Conservation (phyloP, 2,113 vertebrate genomes). For the Amazona guildingii region DNA sequence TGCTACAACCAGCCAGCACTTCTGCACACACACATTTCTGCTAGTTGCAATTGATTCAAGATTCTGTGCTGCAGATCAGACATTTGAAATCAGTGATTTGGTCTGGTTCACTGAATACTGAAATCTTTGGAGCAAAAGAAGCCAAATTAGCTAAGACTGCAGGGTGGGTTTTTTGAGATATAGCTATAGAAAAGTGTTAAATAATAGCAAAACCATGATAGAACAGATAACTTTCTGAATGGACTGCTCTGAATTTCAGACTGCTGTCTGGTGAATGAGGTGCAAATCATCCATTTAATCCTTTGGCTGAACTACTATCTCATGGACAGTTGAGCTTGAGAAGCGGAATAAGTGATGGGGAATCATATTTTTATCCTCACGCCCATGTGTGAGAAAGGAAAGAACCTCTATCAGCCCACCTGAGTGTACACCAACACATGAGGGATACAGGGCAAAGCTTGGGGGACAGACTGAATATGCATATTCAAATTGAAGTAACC, state of each 20-base stretch:
- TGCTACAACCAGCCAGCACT: background rate
- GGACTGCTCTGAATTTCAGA: background rate
- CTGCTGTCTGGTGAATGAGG: background rate
- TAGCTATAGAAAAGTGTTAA: background rate
- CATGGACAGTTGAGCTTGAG: background rate
- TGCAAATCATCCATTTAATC: background rate
- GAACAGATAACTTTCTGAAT: background rate
- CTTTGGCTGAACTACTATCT: background rate
- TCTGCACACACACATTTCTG: background rate
- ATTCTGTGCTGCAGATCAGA: background rate
- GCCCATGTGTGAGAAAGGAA: background rate
- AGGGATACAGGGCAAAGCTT: background rate
- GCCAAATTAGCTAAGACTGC: background rate
- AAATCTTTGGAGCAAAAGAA: background rate
- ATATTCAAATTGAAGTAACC: background rate
- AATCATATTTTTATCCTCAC: background rate
- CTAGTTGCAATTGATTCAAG: background rate
- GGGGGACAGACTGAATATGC: background rate
- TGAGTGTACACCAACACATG: fast-evolving
- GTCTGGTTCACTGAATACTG: background rate
- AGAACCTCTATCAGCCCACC: background rate
- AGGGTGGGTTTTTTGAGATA: background rate
- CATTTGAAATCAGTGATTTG: background rate
- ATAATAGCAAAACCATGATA: background rate
- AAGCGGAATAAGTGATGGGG: fast-evolving